Evolutionary conservation across 1,140 invertebrate genomes (phyloP), one percentile per base, ranked within the genome.

Genomic region (Megalonaias nervosa): DNA sequence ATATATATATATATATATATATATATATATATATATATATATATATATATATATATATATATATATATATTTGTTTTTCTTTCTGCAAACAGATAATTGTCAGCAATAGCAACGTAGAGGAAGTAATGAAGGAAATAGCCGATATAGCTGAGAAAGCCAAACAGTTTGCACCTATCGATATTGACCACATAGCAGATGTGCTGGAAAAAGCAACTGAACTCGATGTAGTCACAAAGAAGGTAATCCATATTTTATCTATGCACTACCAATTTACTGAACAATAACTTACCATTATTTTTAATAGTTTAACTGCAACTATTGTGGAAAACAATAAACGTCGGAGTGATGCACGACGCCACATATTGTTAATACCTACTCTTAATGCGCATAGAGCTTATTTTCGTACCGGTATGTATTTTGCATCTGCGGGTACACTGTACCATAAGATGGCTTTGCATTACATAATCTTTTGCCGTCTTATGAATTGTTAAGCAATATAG

Each of bases 161-260:
- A 12, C 79, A 81, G 21, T 72, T 87, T 11, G 83, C 82, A 6
- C 83, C 82, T 55, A 75, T 75, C 1, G 84, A 87, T 72, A 72
- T 87, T 13, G 83, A 84, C 55, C 81, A 80, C 38, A 82, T 85
- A 12, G 84, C 83, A 23, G 83, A 86, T 15, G 82, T 87, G 59
- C 79, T 87, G n/a, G 82, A 83, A 15, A 80, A 82, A 31, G 82
- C 85, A 12, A 72, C 80, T 0, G 55, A 79, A 13, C 73, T 85
- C 15, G 19, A 73, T 5, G 72, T 72, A 5, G 67, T 79, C 19
- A 62, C 81, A 26, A 60, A 62, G 72, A 74, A 82, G 64, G 85
- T 85, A 69, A 77, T 48, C 31, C 31, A 48, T 48, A 6, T 6
- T 48, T 48, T 48, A 48, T 48, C 38, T 38, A 38, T 38, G 38